Base-by-base conservation (phyloP, 2,888 invertebrate genomes). In the Patella depressa region DNA sequence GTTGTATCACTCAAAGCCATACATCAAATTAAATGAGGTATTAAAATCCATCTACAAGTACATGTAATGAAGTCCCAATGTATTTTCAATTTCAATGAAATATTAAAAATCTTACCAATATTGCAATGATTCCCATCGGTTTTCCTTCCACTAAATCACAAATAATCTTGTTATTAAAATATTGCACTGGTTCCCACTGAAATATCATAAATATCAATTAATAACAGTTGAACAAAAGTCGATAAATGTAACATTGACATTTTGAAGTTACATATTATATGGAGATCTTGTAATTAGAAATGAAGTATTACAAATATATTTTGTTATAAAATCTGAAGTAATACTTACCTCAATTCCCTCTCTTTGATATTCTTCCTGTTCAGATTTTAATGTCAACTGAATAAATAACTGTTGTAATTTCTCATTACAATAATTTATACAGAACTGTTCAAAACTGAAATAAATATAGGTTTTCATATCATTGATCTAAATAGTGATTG, bases 351-450 rank as follows among this genome's bases (percentile, higher is more conserved):
- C 95, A 88, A 97, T 98, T 79, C 97, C 97, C 92, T 98, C 98
- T 75, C 95, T 94, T 59, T 95, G 93, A 89, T 98, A 98, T 90
- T 98, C 97, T 88, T 97, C 97, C 91, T 98, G 97, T 91, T 98
- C 97, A 17, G 96, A 96, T 89, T 96, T 96, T 69, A 98, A 92
- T 0, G 97, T 97, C 88, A 97, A 92, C 91, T 97, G 84, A 89
- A 98, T 97, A 92, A 98, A 98, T 80, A 98, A 93, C 92, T 98
- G 97, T 91, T 98, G 97, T 80, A 98, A 93, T 91, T 98, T 98
- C 92, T 98, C 97, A 91, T 98, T 98, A 91, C 97, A 98, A 93
- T 96, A 97, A 93, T 98, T 98, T 82, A 98, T 98, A 93, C 97
- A 97, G 91, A 98, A 96, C 92, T 98, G 97, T 91, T 89, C 89